Evolutionary conservation across 23 tunicate species (phyloP).

Genomic region (Halocynthia aurantium): DNA sequence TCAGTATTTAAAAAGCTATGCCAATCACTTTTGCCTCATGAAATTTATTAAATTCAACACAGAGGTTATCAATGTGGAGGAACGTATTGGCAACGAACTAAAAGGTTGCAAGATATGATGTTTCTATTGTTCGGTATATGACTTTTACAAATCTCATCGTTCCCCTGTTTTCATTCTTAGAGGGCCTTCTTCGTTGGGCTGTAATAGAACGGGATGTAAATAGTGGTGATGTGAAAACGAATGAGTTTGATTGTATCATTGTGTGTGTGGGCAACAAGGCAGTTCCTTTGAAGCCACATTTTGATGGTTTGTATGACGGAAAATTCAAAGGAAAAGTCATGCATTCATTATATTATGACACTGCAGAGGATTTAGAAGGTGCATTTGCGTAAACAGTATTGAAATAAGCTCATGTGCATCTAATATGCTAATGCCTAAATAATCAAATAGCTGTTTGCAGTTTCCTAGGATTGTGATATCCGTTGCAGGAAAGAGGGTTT

Average conservation of each 20-base stretch:
- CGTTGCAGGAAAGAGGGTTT: constrained; percentile 42
- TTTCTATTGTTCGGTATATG: background rate
- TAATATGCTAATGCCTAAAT: no score
- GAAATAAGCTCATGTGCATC: no score
- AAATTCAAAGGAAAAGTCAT: constrained; percentile 33
- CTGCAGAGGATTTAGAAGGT: constrained; percentile 41
- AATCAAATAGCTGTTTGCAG: background rate
- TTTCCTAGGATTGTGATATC: background rate
- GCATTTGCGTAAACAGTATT: no score
- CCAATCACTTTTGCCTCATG: constrained; percentile 32
- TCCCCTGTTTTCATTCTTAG: background rate
- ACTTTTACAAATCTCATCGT: background rate
- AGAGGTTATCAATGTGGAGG: constrained; percentile 17
- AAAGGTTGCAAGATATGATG: constrained; percentile 11
- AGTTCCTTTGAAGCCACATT: constrained; percentile 20
- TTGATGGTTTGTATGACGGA: constrained; percentile 34
- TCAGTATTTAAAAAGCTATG: constrained; percentile 48
- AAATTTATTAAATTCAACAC: constrained; percentile 32
- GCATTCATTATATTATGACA: constrained; percentile 30
- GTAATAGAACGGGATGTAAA: background rate
- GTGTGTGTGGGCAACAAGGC: constrained; percentile 19
- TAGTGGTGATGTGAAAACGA: background rate
- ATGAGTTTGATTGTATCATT: constrained; percentile 27
- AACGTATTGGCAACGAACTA: constrained; percentile 12
- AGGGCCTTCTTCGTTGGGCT: constrained; percentile 21